Base-by-base conservation (phyloP, 1,140 invertebrate genomes). In the Plectus sambesii region DNA sequence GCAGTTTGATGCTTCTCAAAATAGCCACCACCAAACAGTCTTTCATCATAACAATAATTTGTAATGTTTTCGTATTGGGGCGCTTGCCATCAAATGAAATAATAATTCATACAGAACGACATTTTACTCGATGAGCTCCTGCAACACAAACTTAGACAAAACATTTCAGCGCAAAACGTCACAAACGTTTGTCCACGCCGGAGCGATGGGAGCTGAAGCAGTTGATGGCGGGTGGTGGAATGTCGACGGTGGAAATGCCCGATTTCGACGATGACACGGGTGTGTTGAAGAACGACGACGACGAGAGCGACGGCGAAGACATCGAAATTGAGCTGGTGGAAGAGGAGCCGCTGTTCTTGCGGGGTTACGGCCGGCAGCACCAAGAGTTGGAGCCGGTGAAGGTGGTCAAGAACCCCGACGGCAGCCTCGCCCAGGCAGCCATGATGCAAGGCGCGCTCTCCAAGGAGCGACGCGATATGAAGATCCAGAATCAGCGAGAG, bases 401-500 rank as follows among this genome's bases (percentile, higher is more conserved):
- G 62, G 98, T 99, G 59, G 90, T 99, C 0, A 99, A 99, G 73
- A 99, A 99, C 77, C 94, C 93, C 6, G 89, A 96, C 74, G 94
- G 94, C 0, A 93, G 88, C 0, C 72, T 99, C 15, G 92, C 92
- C 0, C 94, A 81, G 65, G 88, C 94, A 1, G 94, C 94, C 1
- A 94, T 98, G 87, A 99, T 98, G 92, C 93, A 98, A 70, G 87
- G 84, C 39, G 93, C 93, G 1, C 69, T 99, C 5, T 85, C 93
- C 0, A 99, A 99, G 69, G 93, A 99, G 70, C 74, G 94, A 39
- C 73, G 93, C 40, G 75, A 77, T 53, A 49, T 74, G 43, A 77
- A 77, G 59, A 73, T 74, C 44, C 66, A 68, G 42, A 33, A 49
- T 15, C 70, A 74, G 49, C 56, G 73, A 46, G 65, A 69, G 42